Evolutionary conservation across 2,113 vertebrate genomes (phyloP), one percentile per base, ranked within the genome.

Genomic region (Phaethornis superciliosus): DNA sequence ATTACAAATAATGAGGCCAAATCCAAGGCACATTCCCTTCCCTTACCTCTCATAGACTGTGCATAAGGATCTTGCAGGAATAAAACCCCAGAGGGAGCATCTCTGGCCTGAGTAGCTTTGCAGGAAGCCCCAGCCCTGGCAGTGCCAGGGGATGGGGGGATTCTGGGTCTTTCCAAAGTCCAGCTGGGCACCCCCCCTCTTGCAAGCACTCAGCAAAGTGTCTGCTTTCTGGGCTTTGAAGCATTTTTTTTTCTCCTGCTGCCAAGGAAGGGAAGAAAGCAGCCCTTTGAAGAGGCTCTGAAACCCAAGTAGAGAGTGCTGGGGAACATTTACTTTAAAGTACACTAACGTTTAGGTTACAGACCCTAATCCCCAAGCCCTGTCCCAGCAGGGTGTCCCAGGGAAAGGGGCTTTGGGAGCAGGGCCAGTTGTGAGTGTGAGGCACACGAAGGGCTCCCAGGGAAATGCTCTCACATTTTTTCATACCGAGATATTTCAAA

Each of bases 291-390:
- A 94, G 59, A 55, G 90, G 74, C 74, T 94, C 94, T 96, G 93
- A 95, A 97, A 95, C 83, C 72, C 62, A 90, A 94, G 93, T 12
- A 52, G 40, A 62, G 62, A 0, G 3, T 49, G 44, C 21, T 33
- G 46, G 85, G 74, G 59, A 88, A 67, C 72, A 37, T 84, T 93
- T 76, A 62, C 81, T 90, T 91, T 92, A 49, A 82, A 92, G 88
- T 71, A 85, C 59, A 91, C 82, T 95, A 91, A 96, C 62, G 56
- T 90, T 95, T 94, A 92, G 88, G 85, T 95, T 95, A 70, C 84
- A 76, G 90, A n/a, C 42, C 64, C 63, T 94, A 93, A 96, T 96
- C 88, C 86, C 85, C 3, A 2, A 82, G 76, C 83, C 70, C 70
- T 44, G 32, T 55, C 82, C 49, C 77, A 80, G 79, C 75, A 58